phyloP scores from a whole-genome alignment of 1,140 invertebrate genomes.

The Nilaparvata lugens region DNA sequence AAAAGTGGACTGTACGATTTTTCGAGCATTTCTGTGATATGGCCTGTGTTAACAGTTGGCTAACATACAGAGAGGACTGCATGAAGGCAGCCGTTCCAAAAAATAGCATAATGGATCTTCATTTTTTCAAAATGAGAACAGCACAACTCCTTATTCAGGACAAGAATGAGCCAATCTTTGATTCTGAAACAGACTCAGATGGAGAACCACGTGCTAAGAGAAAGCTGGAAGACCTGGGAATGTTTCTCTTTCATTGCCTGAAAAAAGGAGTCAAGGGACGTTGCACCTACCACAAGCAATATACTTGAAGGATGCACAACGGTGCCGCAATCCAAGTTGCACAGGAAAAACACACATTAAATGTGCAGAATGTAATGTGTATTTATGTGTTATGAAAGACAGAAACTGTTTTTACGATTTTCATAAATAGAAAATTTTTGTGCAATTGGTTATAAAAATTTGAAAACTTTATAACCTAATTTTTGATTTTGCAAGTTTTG shows the following conservation, averaged over 20 bases:
- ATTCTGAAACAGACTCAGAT: neutral
- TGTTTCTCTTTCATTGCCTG: neutral
- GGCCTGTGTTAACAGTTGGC: neutral
- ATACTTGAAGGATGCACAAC: neutral
- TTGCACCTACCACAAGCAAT: neutral
- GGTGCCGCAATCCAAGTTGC: neutral
- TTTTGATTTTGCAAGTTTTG: too few species aligned
- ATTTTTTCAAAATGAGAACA: neutral
- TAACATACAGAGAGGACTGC: neutral
- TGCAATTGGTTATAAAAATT: too few species aligned
- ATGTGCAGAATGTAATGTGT: neutral
- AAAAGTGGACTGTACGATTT: neutral
- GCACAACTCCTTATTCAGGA: neutral
- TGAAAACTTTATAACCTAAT: too few species aligned
- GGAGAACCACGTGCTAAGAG: neutral
- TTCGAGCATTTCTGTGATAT: neutral
- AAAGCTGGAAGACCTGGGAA: neutral
- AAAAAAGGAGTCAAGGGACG: neutral
- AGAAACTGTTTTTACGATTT: conserved; percentile 5
- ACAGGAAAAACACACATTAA: neutral
- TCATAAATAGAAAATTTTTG: too few species aligned
- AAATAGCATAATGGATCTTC: neutral
- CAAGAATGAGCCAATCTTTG: neutral
- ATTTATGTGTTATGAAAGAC: neutral
- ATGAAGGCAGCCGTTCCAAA: neutral